Evolutionary conservation across 1,140 invertebrate species (phyloP).

Genomic region (Drosophila nigrodunni): DNA sequence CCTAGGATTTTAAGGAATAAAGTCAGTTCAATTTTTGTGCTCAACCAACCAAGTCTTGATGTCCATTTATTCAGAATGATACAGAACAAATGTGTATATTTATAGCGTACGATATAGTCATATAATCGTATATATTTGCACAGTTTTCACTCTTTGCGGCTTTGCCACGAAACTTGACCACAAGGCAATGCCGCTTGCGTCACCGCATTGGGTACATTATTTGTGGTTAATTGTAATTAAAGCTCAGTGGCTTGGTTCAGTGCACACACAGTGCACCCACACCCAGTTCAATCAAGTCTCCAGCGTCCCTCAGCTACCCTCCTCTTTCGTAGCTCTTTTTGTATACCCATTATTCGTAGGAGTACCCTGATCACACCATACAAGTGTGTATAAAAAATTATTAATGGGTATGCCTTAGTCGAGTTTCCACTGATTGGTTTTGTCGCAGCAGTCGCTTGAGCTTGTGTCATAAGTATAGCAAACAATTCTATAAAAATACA

Average conservation of each 20-base stretch:
- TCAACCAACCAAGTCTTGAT: no score
- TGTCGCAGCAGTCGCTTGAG: conserved; percentile 45
- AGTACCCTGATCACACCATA: no score
- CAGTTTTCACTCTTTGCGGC: conserved; percentile 31
- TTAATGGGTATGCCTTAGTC: neutral
- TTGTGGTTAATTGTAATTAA: conserved; percentile 81
- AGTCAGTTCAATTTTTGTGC: no score
- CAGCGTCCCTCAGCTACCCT: neutral
- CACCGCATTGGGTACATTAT: conserved; percentile 70
- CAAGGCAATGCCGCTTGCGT: conserved; percentile 48
- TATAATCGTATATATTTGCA: neutral
- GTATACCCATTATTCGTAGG: neutral
- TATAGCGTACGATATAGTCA: conserved; percentile 3
- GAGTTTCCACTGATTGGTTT: conserved; percentile 6
- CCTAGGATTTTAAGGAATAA: no score
- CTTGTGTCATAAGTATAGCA: conserved; percentile 58
- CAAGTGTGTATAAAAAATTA: no score
- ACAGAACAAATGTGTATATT: neutral
- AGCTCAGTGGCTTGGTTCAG: conserved; percentile 67
- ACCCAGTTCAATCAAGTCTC: neutral
- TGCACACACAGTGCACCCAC: conserved; percentile 52
- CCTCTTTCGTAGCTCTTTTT: neutral
- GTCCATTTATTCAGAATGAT: no score
- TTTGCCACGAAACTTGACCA: conserved; percentile 49
- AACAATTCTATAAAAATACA: conserved; percentile 48